phyloP scores from a whole-genome alignment of 2,113 vertebrate species.

The Cairina moschata region DNA sequence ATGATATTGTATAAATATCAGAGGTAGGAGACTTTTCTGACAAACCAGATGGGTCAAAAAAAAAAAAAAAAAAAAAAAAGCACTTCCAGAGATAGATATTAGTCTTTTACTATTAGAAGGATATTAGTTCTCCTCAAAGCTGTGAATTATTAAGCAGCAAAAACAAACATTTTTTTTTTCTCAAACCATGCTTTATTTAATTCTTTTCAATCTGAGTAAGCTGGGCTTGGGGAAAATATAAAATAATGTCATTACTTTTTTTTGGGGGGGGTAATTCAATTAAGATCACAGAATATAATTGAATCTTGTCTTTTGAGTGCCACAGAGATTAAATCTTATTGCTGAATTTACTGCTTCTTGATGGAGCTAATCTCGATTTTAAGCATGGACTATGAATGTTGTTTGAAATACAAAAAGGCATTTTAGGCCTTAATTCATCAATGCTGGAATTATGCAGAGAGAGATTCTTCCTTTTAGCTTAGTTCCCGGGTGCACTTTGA shows the following conservation, averaged over 20 bases:
- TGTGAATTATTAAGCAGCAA: conserved; percentile 71
- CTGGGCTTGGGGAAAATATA: conserved; percentile 54
- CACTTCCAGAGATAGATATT: conserved; percentile 70
- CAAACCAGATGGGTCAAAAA: conserved; percentile 84
- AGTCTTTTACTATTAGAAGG: conserved; percentile 75
- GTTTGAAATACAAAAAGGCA: conserved; percentile 52
- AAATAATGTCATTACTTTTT: conserved; percentile 74
- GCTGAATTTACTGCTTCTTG: conserved; percentile 66
- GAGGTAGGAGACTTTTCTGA: conserved; percentile 86
- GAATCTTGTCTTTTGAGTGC: conserved; percentile 72
- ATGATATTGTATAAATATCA: conserved; percentile 98
- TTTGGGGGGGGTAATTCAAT: conserved; percentile 65
- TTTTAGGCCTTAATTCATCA: conserved; percentile 55
- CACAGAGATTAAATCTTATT: conserved; percentile 73
- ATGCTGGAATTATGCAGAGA: conserved; percentile 49
- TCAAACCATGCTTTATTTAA: conserved; percentile 56
- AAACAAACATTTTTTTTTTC: conserved; percentile 76
- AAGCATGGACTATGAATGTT: conserved; percentile 30
- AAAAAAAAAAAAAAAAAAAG: conserved; percentile 66
- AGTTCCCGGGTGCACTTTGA: conserved; percentile 46
- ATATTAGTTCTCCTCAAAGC: conserved; percentile 77
- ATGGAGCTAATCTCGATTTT: conserved; percentile 65
- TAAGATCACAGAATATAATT: conserved; percentile 71
- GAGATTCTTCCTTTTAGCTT: conserved; percentile 43
- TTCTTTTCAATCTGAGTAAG: conserved; percentile 63